Conservation (phyloP, 2,888 invertebrate genomes). For the Agrypnus murinus region DNA sequence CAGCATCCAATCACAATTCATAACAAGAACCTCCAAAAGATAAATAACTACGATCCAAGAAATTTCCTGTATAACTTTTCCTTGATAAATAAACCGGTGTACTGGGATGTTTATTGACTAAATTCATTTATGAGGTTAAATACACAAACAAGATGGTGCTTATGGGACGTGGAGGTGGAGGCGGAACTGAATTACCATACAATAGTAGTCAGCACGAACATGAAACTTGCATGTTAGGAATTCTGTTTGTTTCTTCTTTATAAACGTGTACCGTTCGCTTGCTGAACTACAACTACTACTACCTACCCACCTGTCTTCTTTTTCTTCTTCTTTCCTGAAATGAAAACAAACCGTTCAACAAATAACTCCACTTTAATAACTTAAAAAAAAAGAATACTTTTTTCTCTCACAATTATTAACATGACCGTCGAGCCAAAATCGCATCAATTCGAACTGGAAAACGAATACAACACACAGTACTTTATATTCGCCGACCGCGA, state of each 20-base stretch:
- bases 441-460: no score
- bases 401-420: no score
- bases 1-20: not conserved
- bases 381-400: no score
- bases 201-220: conserved; percentile 45
- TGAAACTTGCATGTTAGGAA: conserved; percentile 39
- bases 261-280: conserved; percentile 33
- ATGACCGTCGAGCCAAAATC: no score
- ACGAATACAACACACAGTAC: no score
- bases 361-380: no score
- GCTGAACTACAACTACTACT: conserved; percentile 32
- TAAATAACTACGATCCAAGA: not conserved
- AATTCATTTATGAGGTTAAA: conserved; percentile 44
- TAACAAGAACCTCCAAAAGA: not conserved
- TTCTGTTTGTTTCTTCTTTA: conserved; percentile 46
- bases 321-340: no score
- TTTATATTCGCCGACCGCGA: conserved; percentile 3
- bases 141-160: conserved; percentile 42
- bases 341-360: no score
- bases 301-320: conserved; percentile 15
- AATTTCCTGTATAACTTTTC: conserved; percentile 26
- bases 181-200: conserved; percentile 46
- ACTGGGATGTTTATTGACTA: conserved; percentile 39
- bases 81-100: conserved; percentile 31
- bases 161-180: conserved; percentile 39